Evolutionary conservation across 2,797 vertebrate species (phyloP), one percentile per base, ranked within the genome.

Genomic region (Ara ararauna): DNA sequence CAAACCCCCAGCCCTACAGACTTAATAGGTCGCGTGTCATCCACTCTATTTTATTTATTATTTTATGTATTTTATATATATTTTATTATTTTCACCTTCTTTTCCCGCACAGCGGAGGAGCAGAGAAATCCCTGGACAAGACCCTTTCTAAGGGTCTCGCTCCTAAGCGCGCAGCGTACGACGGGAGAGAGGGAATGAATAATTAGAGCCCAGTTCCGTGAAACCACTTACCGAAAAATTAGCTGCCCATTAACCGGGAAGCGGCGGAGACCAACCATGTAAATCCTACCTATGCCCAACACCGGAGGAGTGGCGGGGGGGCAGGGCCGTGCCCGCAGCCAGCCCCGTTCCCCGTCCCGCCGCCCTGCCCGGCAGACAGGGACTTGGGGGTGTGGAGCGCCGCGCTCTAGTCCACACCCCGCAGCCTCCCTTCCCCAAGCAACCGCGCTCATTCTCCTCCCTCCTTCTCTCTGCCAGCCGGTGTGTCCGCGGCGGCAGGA

Each of bases 201-300:
- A 88, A 94, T 95, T 96, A 87, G 97, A 77, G 51, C 96, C 66
- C 82, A 73, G 94, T 95, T 89, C 93, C 87, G 79, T 91, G 96
- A 96, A 97, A 96, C 95, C 97, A 85, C 95, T 97, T 95, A 93
- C 96, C 88, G 91, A 96, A 96, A 97, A 97, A 98, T 96, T 96
- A 95, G 97, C 98, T 96, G 97, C 97, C 97, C 93, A 51, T 89
- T 97, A 93, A 95, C 85, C 13, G 64, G 91, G 95, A 71, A 85
- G 96, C 95, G 27, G 77, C 13, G 87, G 74, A 82, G 72, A 90
- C 87, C 91, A 13, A 70, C 90, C 85, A 73, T 72, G 96, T 68
- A 42, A 82, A 92, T 93, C 71, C 89, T 88, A 96, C 96, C 97
- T 93, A 85, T 30, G 82, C 54, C 89, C 87, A 88, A 83, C 83